These are phyloP conservation scores for Loxodonta africana DNA, from an alignment of 2,113 vertebrate species.

Conservation along the genomic window DNA sequence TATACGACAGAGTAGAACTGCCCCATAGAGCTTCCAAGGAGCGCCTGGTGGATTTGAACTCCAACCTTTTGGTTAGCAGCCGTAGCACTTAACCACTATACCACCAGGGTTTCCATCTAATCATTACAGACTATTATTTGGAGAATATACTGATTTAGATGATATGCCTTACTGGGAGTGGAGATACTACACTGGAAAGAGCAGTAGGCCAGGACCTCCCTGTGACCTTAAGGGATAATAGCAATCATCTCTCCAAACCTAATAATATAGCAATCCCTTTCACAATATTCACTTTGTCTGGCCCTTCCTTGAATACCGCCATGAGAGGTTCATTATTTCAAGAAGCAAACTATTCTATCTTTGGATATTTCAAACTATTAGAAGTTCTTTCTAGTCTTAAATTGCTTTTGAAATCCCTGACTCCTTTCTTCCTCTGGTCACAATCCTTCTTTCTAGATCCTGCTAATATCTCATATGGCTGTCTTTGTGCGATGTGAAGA, in stretches of 20 bases:
- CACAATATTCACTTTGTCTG: background rate
- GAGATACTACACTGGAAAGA: background rate
- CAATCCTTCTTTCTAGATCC: background rate
- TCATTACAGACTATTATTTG: background rate
- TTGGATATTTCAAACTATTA: background rate
- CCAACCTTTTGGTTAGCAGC: too few species aligned
- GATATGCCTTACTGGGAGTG: background rate
- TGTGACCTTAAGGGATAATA: background rate
- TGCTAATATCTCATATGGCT: background rate
- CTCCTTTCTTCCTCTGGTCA: background rate
- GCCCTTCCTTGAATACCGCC: background rate
- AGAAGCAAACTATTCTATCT: background rate
- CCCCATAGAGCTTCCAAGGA: too few species aligned
- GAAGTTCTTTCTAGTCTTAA: constrained; percentile 38
- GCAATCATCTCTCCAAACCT: background rate
- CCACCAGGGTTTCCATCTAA: background rate
- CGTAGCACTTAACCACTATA: too few species aligned
- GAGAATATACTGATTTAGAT: background rate
- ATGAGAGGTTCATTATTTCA: background rate
- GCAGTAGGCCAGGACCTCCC: background rate
- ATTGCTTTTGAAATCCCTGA: background rate
- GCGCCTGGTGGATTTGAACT: too few species aligned
- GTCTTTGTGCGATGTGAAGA: constrained; percentile 1
- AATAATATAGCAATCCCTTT: background rate
- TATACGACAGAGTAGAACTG: too few species aligned